Conservation (phyloP, 2,113 vertebrate genomes). For the Labrus mixtus region DNA sequence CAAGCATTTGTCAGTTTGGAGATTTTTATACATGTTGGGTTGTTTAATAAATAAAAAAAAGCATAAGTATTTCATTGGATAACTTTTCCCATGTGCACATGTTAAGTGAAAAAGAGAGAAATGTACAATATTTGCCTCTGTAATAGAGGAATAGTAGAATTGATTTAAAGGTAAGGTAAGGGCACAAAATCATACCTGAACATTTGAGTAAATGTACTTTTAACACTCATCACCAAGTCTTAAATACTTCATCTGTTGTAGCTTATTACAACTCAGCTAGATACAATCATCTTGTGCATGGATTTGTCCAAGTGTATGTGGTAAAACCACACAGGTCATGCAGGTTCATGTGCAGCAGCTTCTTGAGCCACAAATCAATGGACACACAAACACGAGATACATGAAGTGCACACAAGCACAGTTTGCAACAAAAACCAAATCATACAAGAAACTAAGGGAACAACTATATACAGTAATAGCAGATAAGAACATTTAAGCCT, state of each 20-base stretch:
- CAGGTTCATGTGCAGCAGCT: slow-evolving; percentile 17
- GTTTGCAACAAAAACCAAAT: neutral
- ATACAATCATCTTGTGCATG: slow-evolving; percentile 12
- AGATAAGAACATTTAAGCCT: neutral
- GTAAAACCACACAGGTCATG: slow-evolving; percentile 20
- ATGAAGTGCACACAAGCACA: neutral
- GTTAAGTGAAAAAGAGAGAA: no score
- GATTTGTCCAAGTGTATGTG: neutral
- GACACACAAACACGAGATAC: neutral
- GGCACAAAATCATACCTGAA: no score
- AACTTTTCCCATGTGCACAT: no score
- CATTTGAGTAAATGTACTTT: neutral
- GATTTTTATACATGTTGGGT: no score
- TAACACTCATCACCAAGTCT: neutral
- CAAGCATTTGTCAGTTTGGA: no score
- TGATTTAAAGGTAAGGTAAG: no score
- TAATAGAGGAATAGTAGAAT: no score
- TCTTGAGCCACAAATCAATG: neutral
- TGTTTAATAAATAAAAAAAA: no score
- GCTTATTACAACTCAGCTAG: neutral
- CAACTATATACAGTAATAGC: neutral
- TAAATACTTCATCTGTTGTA: neutral
- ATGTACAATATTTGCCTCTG: no score
- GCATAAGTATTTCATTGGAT: no score
- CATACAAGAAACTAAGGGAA: no score